Evolutionary conservation across 2,888 invertebrate species (phyloP).

Genomic region (Caenorhabditis panamensis): DNA sequence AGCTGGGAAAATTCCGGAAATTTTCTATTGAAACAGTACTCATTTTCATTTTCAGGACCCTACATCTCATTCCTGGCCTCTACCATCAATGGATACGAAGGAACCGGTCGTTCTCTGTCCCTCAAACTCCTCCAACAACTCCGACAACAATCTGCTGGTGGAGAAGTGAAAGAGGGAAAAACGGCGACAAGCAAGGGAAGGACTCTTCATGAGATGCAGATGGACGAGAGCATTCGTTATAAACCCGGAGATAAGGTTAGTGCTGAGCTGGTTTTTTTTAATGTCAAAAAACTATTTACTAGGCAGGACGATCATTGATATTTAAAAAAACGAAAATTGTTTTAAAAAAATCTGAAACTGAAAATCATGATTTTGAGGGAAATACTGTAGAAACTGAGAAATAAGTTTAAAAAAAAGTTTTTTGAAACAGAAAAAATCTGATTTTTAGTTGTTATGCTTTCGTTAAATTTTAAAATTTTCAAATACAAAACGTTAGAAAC

Average conservation of each 20-base stretch:
- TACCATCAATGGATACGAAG: conserved; percentile 90
- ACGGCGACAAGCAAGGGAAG: conserved; percentile 69
- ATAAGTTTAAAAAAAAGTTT: too few species aligned
- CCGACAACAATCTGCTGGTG: conserved; percentile 82
- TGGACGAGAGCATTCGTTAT: conserved; percentile 96
- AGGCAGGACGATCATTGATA: too few species aligned
- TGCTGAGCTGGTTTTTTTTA: background rate
- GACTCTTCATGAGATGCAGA: conserved; percentile 84
- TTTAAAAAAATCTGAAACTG: background rate
- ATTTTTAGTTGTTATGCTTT: too few species aligned
- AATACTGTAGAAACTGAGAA: background rate
- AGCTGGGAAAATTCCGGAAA: too few species aligned
- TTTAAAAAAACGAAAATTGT: too few species aligned
- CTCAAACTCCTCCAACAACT: conserved; percentile 94
- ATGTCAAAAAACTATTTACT: too few species aligned
- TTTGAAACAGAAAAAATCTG: too few species aligned
- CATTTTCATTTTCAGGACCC: conserved; percentile 67
- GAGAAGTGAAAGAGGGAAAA: conserved; percentile 59
- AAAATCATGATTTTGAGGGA: background rate
- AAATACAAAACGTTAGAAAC: too few species aligned
- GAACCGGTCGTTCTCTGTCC: conserved; percentile 95
- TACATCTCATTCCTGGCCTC: conserved; percentile 89
- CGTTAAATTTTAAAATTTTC: too few species aligned
- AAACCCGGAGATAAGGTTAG: conserved; percentile 83
- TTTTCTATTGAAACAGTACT: too few species aligned